Percentiles rank a stretch among this genome's conserved stretches.
phyloP scores from a whole-genome alignment of 53 echinoderm and acorn worm genomes.

The Henricia sp. region DNA sequence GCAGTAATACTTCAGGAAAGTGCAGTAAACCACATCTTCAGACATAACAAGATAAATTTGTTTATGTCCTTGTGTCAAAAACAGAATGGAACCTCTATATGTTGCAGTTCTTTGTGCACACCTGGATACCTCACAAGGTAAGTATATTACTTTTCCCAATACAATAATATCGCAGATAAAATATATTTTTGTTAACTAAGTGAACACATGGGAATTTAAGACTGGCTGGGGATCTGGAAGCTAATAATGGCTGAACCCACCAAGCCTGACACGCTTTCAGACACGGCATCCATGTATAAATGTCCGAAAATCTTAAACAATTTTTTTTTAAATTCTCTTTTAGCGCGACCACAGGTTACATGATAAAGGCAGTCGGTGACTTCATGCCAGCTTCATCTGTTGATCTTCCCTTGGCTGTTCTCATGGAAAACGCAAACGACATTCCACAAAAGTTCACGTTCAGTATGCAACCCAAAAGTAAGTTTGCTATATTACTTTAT shows the following conservation, averaged over 20 bases:
- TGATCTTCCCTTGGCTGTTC: background rate
- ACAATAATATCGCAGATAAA: no score
- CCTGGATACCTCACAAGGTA: conserved; percentile 68
- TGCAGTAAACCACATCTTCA: no score
- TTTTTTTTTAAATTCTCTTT: background rate
- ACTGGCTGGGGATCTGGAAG: no score
- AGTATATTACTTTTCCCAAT: conserved; percentile 6
- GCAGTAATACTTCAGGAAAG: no score
- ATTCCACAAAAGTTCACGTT: conserved; percentile 57
- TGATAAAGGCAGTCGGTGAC: background rate
- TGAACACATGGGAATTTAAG: background rate
- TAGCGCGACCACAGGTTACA: background rate
- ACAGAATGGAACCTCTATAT: conserved; percentile 67
- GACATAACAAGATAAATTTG: no score
- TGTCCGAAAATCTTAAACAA: no score
- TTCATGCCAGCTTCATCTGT: background rate
- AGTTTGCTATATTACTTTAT: background rate
- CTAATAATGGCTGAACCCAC: no score
- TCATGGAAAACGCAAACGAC: conserved; percentile 24
- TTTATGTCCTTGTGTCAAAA: background rate
- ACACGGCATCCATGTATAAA: no score
- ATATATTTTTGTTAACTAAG: no score
- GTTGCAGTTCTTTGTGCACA: conserved; percentile 57
- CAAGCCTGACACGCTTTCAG: no score
- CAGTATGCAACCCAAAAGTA: conserved; percentile 54